Evolutionary conservation across 2,888 invertebrate genomes (phyloP), one percentile per base, ranked within the genome.

Genomic region (Psylliodes chrysocephalus): DNA sequence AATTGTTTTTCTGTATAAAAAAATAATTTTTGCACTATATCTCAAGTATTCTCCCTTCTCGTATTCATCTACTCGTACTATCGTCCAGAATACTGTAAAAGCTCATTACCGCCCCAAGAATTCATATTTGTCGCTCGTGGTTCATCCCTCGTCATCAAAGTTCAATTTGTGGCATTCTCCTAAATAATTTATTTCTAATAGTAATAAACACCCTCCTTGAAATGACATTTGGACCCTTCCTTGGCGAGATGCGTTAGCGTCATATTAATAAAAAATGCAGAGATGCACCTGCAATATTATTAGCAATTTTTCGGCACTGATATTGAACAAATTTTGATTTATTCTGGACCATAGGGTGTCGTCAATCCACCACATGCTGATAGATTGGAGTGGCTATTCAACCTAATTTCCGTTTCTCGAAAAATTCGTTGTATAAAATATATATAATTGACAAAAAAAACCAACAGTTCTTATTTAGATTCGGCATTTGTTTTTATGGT

Each of bases 311-410:
- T 68, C 64, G 65, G 64, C 59, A 57, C 66, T 60, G 68, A 74
- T 77, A 77, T 77, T 75, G 76, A 71, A 73, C 72, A 73, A 76
- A 77, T 76, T 76, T 73, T 77, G 77, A 77, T 77, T 76, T 76
- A 77, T 77, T 64, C 60, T 60, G 59, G 42, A 42, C 62, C 54
- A 38, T 44, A 44, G 73, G 72, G 74, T 73, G 75, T 74, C 71
- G 70, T 71, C 71, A 71, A 72, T 69, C 72, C 64, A 66, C 67
- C 71, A 70, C 72, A 75, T 74, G 52, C 51, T 60, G 56, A 64
- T 52, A 47, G 52, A 42, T 25, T 38, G 51, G 8, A 56, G 60
- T 56, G 60, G 52, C 60, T 64, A 46, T 28, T 33, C 30, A 22
- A n/a, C 49, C 62, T 14, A 60, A 22, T 6, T n/a, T n/a, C n/a